Evolutionary conservation across 2,797 vertebrate genomes (phyloP), one percentile per base, ranked within the genome.

Genomic region (Artibeus lituratus): DNA sequence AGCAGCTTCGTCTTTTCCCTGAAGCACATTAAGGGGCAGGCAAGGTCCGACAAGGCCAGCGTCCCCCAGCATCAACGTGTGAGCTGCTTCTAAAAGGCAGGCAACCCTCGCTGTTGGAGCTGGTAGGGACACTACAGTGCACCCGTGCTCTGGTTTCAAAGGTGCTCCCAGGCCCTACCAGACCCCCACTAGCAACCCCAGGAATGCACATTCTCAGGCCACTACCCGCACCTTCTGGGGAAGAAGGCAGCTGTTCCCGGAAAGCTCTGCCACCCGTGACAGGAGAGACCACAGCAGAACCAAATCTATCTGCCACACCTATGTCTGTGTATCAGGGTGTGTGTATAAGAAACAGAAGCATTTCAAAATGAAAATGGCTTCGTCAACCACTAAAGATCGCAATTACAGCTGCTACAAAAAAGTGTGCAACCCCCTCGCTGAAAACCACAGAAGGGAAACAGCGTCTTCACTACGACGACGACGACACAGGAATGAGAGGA

Each of bases 321-420:
- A 0, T 0, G 9, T 0, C 7, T 2, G 15, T 1, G 4, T 0
- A 10, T 2, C 5, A 18, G 2, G 19, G 15, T 1, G 6, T 4
- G 18, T 4, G 12, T 14, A 8, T 0, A 3, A 24, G 19, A 49
- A 73, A 69, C 29, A 18, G 18, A 37, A 35, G 65, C 18, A 6
- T 10, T 32, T 16, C 29, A 22, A 84, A 16, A 22, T 0, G 16
- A n/a, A 62, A 29, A 14, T 0, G 1, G 53, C 14, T 9, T 3
- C n/a, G 11, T 47, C 77, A 42, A 18, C 14, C 44, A 3, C 24
- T 26, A 24, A 44, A 29, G 14, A 22, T 29, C 51, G 5, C 14
- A 29, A 67, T 19, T 29, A 53, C 26, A 32, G 42, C 69, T 3
- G 69, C 35, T 29, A 4, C 22, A 62, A 49, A n/a, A 51, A 2